phyloP scores from a whole-genome alignment of 2,797 vertebrate species.

The Tamandua tetradactyla region DNA sequence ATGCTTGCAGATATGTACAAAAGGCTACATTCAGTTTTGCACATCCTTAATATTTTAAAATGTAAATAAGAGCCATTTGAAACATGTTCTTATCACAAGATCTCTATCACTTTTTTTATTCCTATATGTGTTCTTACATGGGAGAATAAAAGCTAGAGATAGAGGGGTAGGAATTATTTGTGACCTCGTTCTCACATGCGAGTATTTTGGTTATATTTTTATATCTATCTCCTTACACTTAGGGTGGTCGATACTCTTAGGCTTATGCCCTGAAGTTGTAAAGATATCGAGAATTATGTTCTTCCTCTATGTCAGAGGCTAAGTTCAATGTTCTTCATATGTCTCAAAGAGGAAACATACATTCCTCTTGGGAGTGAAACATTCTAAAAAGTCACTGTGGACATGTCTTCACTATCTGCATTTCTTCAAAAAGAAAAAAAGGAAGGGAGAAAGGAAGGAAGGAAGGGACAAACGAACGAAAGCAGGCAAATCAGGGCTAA shows the following conservation, averaged over 20 bases:
- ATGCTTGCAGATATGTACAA: neutral
- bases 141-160: neutral
- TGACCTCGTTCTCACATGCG: neutral
- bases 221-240: neutral
- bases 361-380: neutral
- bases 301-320: neutral
- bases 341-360: neutral
- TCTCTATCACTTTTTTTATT: neutral
- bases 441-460: no score
- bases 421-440: no score
- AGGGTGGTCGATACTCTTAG: neutral
- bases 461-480: no score
- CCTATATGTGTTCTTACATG: neutral
- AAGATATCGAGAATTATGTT: neutral
- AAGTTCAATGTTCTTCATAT: neutral
- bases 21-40: neutral
- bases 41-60: conserved; percentile 41
- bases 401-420: neutral
- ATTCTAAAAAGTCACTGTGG: neutral
- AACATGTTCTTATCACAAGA: neutral
- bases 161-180: neutral
- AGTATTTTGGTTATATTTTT: neutral
- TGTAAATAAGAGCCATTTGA: neutral
- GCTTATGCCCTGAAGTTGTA: neutral
- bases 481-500: no score